Conservation (phyloP, 2,888 invertebrate species). For the Clostera curtula region DNA sequence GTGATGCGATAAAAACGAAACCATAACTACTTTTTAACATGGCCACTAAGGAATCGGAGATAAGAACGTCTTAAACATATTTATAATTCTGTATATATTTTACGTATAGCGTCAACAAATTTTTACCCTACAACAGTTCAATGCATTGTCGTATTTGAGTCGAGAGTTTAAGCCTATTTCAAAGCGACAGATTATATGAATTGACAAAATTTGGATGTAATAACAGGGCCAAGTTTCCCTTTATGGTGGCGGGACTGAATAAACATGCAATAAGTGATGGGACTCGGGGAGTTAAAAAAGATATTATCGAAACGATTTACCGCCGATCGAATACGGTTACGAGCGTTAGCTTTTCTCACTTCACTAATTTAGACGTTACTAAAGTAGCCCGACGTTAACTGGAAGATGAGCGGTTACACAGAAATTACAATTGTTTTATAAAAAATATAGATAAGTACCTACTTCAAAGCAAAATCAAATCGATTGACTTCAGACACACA, state of each 20-base stretch:
- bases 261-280: conserved; percentile 60
- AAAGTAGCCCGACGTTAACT: conserved; percentile 69
- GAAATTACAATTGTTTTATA: conserved; percentile 68
- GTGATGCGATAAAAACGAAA: conserved; percentile 5
- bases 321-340: conserved; percentile 60
- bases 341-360: conserved; percentile 71
- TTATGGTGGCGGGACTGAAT: conserved; percentile 47
- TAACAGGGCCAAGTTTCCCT: conserved; percentile 52
- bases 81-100: conserved; percentile 6
- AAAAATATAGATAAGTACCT: too few relatives aligned
- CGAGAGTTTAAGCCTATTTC: conserved; percentile 43
- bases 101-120: conserved; percentile 27
- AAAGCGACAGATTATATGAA: conserved; percentile 45
- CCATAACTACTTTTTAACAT: not conserved
- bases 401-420: conserved; percentile 62
- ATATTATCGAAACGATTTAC: conserved; percentile 67
- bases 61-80: not conserved
- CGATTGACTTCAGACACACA: too few relatives aligned
- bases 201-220: conserved; percentile 49
- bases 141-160: conserved; percentile 41
- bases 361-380: conserved; percentile 70
- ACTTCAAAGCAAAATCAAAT: too few relatives aligned
- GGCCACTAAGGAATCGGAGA: not conserved
- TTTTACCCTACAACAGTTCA: conserved; percentile 38
- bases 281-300: conserved; percentile 52